Evolutionary conservation across 2,797 vertebrate genomes (phyloP).

Genomic region (Falco novaeseelandiae): DNA sequence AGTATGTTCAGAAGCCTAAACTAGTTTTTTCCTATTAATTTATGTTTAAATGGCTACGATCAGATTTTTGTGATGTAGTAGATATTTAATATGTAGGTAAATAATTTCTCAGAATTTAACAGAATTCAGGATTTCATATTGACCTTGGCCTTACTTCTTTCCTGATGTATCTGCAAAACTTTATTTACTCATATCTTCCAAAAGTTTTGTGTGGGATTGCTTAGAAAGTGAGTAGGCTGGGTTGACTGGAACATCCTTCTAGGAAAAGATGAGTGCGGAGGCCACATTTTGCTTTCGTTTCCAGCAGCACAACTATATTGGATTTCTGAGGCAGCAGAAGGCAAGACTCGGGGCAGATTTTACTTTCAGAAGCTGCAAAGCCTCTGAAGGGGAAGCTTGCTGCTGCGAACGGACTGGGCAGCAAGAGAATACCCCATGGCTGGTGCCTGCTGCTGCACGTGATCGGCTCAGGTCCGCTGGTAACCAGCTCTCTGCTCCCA

Average conservation of each 20-base stretch:
- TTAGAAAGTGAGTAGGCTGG: background rate
- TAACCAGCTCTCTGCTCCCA: background rate
- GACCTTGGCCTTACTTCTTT: background rate
- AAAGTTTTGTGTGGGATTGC: background rate
- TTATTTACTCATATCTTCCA: background rate
- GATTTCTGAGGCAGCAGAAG: background rate
- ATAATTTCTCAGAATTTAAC: background rate
- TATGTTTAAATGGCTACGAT: background rate
- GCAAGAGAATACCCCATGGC: background rate
- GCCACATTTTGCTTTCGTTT: background rate
- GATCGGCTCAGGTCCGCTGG: rapidly evolving
- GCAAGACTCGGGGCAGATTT: background rate
- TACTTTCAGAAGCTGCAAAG: background rate
- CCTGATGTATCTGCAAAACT: rapidly evolving
- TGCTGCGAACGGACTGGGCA: background rate
- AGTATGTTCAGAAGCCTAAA: background rate
- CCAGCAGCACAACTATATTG: background rate
- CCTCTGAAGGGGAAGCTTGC: background rate
- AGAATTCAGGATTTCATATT: background rate
- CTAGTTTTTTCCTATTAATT: background rate
- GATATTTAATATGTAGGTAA: background rate
- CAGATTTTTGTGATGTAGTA: background rate
- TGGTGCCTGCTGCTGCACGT: background rate
- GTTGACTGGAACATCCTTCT: background rate
- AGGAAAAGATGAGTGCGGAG: background rate